phyloP scores from a whole-genome alignment of 2,888 invertebrate species.

The Belgica antarctica region DNA sequence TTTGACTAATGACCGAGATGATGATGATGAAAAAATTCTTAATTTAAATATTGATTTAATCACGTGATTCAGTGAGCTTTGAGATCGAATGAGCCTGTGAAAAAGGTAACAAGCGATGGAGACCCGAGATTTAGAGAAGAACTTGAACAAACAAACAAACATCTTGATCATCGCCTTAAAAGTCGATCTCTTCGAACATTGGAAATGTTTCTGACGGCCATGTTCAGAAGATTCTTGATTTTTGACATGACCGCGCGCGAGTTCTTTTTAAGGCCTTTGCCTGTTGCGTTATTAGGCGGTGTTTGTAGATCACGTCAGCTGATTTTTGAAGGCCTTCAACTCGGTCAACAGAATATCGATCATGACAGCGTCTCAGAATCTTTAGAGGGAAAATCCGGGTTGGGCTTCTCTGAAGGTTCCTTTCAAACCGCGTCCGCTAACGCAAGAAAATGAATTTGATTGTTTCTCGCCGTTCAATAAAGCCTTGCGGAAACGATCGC shows the following conservation, averaged over 20 bases:
- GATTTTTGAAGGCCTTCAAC: background rate
- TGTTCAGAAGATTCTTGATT: background rate
- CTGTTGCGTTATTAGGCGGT: too few species aligned
- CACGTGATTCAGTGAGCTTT: background rate
- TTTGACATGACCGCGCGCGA: background rate
- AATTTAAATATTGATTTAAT: slow-evolving; percentile 24
- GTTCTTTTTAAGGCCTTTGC: too few species aligned
- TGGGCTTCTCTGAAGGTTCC: background rate
- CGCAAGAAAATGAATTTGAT: background rate
- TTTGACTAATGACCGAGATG: background rate
- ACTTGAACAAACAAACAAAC: slow-evolving; percentile 20
- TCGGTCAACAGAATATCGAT: background rate
- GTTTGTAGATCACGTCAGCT: too few species aligned
- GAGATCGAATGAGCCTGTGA: too few species aligned
- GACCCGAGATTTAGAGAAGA: background rate
- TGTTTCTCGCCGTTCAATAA: background rate
- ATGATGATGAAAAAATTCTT: background rate
- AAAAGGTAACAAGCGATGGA: too few species aligned
- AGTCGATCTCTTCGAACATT: background rate
- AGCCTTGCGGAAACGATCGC: slow-evolving; percentile 1
- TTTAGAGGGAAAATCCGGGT: background rate
- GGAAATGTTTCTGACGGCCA: background rate
- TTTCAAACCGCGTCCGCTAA: background rate
- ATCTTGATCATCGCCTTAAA: slow-evolving; percentile 18
- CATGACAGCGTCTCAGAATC: background rate